Conservation (phyloP, 1,140 invertebrate species). For the Phymorhynchus buccinoides region DNA sequence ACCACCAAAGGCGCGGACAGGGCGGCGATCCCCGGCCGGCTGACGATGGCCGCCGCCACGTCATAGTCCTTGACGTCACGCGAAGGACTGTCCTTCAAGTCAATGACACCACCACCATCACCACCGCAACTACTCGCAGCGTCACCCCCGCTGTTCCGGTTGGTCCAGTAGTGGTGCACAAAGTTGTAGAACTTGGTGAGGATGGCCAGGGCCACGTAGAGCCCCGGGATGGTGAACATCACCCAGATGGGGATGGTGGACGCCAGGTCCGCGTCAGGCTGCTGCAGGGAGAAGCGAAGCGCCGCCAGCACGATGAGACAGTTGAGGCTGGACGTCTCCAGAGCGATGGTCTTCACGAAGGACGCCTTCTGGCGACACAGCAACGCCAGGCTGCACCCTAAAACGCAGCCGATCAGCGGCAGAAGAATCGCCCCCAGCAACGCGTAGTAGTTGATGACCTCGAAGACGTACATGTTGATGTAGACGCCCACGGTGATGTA, state of each 20-base stretch:
- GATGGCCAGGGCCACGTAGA: constrained; percentile 64
- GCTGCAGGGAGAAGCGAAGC: constrained; percentile 65
- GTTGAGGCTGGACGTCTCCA: constrained; percentile 68
- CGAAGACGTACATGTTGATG: constrained; percentile 72
- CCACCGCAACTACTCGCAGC: constrained; percentile 53
- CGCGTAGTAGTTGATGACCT: constrained; percentile 57
- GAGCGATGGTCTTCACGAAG: constrained; percentile 65
- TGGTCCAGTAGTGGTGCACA: constrained; percentile 56
- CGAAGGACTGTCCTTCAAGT: constrained; percentile 38
- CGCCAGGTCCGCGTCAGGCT: constrained; percentile 63
- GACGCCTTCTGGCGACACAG: constrained; percentile 61
- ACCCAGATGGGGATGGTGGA: constrained; percentile 68
- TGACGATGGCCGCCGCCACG: constrained; percentile 66
- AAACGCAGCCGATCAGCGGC: constrained; percentile 62
- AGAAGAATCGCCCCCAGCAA: constrained; percentile 63
- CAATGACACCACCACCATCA: constrained; percentile 62
- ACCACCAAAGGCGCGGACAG: constrained; percentile 68
- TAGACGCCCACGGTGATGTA: constrained; percentile 71
- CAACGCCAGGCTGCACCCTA: constrained; percentile 56
- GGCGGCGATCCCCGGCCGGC: constrained; percentile 66
- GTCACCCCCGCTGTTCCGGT: constrained; percentile 57
- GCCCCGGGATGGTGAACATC: constrained; percentile 67
- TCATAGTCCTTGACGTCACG: constrained; percentile 63
- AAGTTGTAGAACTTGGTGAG: constrained; percentile 53
- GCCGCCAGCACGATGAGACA: constrained; percentile 65